These are phyloP conservation scores for Neoscelio sp. DNA, from an alignment of 2,888 invertebrate species.

Conservation along the genomic window DNA sequence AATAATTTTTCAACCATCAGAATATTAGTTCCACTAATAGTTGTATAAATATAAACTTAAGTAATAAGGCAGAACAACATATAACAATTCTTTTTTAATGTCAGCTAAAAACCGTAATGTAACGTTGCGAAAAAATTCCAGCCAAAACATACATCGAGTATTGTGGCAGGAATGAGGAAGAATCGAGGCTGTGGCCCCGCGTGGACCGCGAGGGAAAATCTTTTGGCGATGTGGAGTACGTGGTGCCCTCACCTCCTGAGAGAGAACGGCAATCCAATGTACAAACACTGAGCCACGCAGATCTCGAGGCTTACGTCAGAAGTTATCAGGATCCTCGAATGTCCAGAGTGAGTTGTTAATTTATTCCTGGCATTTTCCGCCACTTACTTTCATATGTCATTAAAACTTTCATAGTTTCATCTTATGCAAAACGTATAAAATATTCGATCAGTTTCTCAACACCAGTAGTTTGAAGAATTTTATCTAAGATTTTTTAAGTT, in stretches of 20 bases:
- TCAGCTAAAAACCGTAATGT: conserved; percentile 89
- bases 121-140: conserved; percentile 87
- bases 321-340: conserved; percentile 85
- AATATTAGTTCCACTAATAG: not conserved
- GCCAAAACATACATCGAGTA: conserved; percentile 85
- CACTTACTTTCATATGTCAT: conserved; percentile 25
- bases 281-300: conserved; percentile 86
- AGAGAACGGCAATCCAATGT: conserved; percentile 83
- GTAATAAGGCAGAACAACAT: no score
- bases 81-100: conserved; percentile 48
- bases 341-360: conserved; percentile 75
- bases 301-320: conserved; percentile 88
- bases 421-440: conserved; percentile 9
- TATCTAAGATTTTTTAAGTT: conserved; percentile 5
- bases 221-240: conserved; percentile 87
- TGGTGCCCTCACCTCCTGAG: conserved; percentile 89
- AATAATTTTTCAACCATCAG: no score
- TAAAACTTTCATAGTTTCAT: conserved; percentile 17
- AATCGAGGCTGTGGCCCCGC: conserved; percentile 84
- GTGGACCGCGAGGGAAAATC: conserved; percentile 87
- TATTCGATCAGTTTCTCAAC: conserved; percentile 32
- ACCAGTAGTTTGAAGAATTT: not conserved
- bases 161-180: conserved; percentile 81
- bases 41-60: no score
- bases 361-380: conserved; percentile 38